Evolutionary conservation across 2,113 vertebrate genomes (phyloP), one percentile per base, ranked within the genome.

Genomic region (Sander lucioperca): DNA sequence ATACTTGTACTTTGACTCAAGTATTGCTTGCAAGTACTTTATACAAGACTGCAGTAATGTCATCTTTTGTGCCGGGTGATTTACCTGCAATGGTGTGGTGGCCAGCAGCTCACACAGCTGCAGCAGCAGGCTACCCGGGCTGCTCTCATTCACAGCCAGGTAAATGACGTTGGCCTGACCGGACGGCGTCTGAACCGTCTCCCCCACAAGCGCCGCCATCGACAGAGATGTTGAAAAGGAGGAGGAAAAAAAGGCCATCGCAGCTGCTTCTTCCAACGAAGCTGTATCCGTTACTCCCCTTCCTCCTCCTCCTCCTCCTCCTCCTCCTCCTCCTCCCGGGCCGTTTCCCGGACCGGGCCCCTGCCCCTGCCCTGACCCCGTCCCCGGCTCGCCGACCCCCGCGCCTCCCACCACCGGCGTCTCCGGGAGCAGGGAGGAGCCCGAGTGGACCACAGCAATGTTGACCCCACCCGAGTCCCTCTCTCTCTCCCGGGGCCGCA

Each of bases 81-180:
- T 25, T 91, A 94, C 93, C 93, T 94, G 93, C 43, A 99, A 95
- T 1, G 96, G 97, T 51, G 97, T 95, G 82, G 96, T 97, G 83
- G 96, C 97, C 91, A 99, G 96, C 65, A 98, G 96, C 91, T 98
- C 97, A 83, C 97, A 99, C 84, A 98, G 96, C 77, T 97, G 97
- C 83, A 98, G 94, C 88, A 99, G 96, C 13, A 99, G 95, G 80
- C 96, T 97, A 2, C 97, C 96, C 0, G 97, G 97, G 91, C 98
- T 96, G 89, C 97, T 98, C 93, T 97, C 97, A 23, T 99, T 98
- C 82, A 99, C 94, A 9, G 96, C 93, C 91, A 98, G 93, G 74
- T 96, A 96, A 84, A 98, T 96, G 1, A 98, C 95, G 68, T 97
- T 97, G 9, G 97, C 96, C 21, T 92, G 93, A 25, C 95, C 95